Base-by-base conservation (phyloP, 2,888 invertebrate species). In the Noctua pronuba region DNA sequence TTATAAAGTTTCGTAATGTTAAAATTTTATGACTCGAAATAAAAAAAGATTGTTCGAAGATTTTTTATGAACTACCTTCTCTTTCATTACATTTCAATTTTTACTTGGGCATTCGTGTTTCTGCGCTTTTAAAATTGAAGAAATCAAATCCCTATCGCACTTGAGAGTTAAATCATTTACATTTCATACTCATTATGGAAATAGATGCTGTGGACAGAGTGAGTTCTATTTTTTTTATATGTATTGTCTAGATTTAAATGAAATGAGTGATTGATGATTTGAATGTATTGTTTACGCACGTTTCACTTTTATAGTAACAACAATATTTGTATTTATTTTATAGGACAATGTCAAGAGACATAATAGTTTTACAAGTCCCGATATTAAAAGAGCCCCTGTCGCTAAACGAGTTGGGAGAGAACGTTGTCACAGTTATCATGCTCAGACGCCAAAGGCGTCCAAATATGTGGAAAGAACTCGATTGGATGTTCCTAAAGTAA, bases 351-450 rank as follows among this genome's bases (percentile, higher is more conserved):
- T 94, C 49, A 95, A 94, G 84, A 92, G 96, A 82, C 94, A 95
- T 80, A 93, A 90, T 73, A 96, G 96, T 89, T 95, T 96, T 83
- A 94, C 92, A 31, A 95, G 92, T 80, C 95, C 94, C 18, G 91
- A 93, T 75, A 90, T 84, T 13, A 94, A 93, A 85, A 91, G 92
- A 85, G 90, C 91, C 7, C 91, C 93, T 35, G 87, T 94, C 38
- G 87, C 94, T 2, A 95, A 94, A 86, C 92, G 94, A 84, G 78
- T 91, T 69, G 95, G 95, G 38, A 92, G 96, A 87, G 96, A 96
- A 89, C 93, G 96, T 64, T 95, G 95, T 86, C 93, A 95, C 74
- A 96, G 94, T 83, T 96, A 94, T 88, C 91, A 94, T 85, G 93
- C 92, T n/a, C 93, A 90, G 75, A 90, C 92, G 72, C 86, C 91